Evolutionary conservation across 37 sponge, comb jelly and placozoan genomes (phyloP), one percentile per base, ranked within the genome.

Genomic region (Tethya wilhelma): DNA sequence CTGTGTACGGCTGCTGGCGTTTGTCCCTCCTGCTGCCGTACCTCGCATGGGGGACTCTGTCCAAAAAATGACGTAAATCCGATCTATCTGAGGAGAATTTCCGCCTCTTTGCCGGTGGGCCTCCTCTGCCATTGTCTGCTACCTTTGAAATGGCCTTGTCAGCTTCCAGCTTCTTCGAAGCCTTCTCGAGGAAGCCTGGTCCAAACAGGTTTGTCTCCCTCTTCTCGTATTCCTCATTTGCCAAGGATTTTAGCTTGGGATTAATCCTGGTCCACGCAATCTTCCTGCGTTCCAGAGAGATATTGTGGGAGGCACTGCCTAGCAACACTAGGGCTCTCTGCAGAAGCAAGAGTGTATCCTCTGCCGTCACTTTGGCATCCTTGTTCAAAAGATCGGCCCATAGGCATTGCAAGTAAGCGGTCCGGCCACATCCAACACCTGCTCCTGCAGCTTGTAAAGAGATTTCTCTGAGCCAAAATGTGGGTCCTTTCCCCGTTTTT

Each of bases 1-100:
- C n/a, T n/a, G n/a, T 49, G 53, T 14, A 49, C 14, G 53, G 53
- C 14, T 64, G 11, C 20, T 20, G 67, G 78, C 49, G 66, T n/a
- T 34, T 9, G 14, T 49, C 11, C 25, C 46, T 49, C 80, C 67
- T 44, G 69, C 69, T 49, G 38, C 80, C 80, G 32, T 46, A 31
- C 80, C 33, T 17, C 23, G 80, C 56, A 14, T 69, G 33, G 26
- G 80, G 69, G 58, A 69, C 80, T 28, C 41, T 67, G 38, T 36
- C 4, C 39, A 79, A 79, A 79, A 79, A 79, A 79, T 25, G 11
- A 26, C 80, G 40, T 30, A 77, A 57, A 37, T 77, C 66, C 8
- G 38, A 39, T n/a, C 25, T 29, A 26, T 5, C 63, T 23, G 33
- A 64, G 8, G 6, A 12, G 5, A 7, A 49, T 14, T 49, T 49